These are phyloP conservation scores for Fabriciana adippe DNA, from an alignment of 2,888 invertebrate species.

Conservation along the genomic window DNA sequence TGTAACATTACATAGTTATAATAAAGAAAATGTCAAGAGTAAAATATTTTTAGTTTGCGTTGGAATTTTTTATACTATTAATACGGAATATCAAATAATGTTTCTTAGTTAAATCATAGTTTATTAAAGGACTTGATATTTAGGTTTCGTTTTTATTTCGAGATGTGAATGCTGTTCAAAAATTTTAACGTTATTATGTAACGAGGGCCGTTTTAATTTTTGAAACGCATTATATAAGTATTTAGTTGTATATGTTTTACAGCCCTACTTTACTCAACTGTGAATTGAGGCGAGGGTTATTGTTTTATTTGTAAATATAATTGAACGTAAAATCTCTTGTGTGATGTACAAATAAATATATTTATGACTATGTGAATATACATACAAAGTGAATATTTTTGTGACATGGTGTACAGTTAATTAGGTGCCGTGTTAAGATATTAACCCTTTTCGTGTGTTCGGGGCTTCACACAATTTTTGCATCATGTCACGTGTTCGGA, in stretches of 20 bases:
- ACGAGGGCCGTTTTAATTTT: slow-evolving; percentile 18
- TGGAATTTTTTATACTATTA: slow-evolving; percentile 5
- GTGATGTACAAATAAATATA: slow-evolving; percentile 79
- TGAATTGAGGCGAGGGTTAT: slow-evolving; percentile 65
- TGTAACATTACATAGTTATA: neutral
- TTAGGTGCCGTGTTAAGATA: slow-evolving; percentile 60
- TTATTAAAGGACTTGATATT: slow-evolving; percentile 12
- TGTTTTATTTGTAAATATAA: slow-evolving; percentile 75
- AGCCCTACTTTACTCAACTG: slow-evolving; percentile 66
- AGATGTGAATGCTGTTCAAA: slow-evolving; percentile 13
- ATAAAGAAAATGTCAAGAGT: neutral
- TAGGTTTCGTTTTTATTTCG: slow-evolving; percentile 15
- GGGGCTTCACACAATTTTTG: slow-evolving; percentile 71
- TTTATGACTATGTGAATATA: slow-evolving; percentile 68
- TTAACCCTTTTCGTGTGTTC: slow-evolving; percentile 57
- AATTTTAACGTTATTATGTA: neutral
- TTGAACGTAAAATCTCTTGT: slow-evolving; percentile 61
- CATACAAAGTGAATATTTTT: slow-evolving; percentile 74
- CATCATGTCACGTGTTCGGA: slow-evolving; percentile 68
- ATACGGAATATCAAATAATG: slow-evolving; percentile 25
- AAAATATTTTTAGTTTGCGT: slow-evolving; percentile 7
- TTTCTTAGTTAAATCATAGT: slow-evolving; percentile 21
- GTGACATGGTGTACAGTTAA: slow-evolving; percentile 75
- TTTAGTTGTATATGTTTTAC: slow-evolving; percentile 56
- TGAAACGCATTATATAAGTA: slow-evolving; percentile 22